phyloP scores from a whole-genome alignment of 1,140 invertebrate genomes.

The Anthonomus grandis region DNA sequence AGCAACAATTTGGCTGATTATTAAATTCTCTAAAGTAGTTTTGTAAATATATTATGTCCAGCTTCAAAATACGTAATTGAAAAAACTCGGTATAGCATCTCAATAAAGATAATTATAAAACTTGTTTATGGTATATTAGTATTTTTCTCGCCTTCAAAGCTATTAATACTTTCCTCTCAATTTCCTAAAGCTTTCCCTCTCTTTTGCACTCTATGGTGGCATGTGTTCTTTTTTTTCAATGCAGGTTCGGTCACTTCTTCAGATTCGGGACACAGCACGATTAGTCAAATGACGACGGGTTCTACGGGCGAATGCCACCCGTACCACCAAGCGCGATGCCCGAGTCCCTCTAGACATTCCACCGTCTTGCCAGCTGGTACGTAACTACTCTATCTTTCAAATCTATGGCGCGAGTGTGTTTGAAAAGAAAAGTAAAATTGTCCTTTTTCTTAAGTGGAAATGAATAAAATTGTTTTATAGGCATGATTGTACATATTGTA shows the following conservation, averaged over 20 bases:
- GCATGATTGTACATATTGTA: no score
- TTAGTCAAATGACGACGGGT: constrained; percentile 42
- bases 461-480: no score
- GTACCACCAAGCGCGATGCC: constrained; percentile 40
- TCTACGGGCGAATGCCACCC: constrained; percentile 39
- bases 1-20: no score
- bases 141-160: no score
- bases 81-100: no score
- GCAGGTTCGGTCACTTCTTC: constrained; percentile 47
- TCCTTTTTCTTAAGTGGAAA: no score
- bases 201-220: constrained; percentile 20
- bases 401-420: not conserved
- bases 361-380: constrained; percentile 45
- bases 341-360: constrained; percentile 45
- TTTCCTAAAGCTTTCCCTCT: not conserved
- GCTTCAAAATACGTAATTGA: no score
- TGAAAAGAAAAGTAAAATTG: no score
- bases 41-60: no score
- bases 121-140: no score
- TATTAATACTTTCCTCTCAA: not conserved
- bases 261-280: constrained; percentile 48
- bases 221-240: constrained; percentile 32
- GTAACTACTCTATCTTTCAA: constrained; percentile 26
- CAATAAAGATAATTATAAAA: no score
- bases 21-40: no score